Base-by-base conservation (phyloP, 23 tunicate genomes). In the Ascidia mentula region DNA sequence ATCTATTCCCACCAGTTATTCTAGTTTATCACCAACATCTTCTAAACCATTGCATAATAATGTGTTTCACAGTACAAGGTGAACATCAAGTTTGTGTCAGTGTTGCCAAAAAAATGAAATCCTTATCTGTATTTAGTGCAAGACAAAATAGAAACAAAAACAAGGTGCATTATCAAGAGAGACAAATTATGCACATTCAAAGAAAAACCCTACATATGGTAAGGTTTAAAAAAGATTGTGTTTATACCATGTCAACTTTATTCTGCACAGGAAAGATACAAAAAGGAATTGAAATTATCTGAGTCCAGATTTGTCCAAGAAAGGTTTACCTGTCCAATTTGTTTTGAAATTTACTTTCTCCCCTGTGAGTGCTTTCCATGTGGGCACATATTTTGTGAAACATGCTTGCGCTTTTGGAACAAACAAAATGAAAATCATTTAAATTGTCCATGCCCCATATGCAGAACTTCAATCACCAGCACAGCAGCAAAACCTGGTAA, bases 321-420 rank as follows among this genome's bases (percentile, higher is more conserved):
- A 7, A 71, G 32, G 38, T 34, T 4, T 31, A 34, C 24, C 39
- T 80, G 84, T 37, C 84, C 84, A 18, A 69, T 80, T 38, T 80
- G 84, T 31, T 8, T 80, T 24, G 84, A 69, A n/a, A 2, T 80
- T 8, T 80, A 72, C 33, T 53, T 40, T 31, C 31, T 32, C 13
- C 84, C 84, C 22, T 24, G 60, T 2, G 61, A 80, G 40, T 80
- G 84, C 32, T 71, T 65, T 70, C 84, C 84, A 22, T 80, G 84
- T 72, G 42, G 45, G 3, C 84, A 80, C 40, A 40, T 80, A 22
- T 80, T 80, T 40, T 80, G 84, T 71, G 34, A 59, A 1, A 32
- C 72, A n/a, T 80, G 84, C 36, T 33, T 80, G 7, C 65, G 65
- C 13, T 53, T 26, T 53, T 53, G 65, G 65, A 53, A 53, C 65